Evolutionary conservation across 2,888 invertebrate species (phyloP).

Genomic region (Synergus gifuensis): DNA sequence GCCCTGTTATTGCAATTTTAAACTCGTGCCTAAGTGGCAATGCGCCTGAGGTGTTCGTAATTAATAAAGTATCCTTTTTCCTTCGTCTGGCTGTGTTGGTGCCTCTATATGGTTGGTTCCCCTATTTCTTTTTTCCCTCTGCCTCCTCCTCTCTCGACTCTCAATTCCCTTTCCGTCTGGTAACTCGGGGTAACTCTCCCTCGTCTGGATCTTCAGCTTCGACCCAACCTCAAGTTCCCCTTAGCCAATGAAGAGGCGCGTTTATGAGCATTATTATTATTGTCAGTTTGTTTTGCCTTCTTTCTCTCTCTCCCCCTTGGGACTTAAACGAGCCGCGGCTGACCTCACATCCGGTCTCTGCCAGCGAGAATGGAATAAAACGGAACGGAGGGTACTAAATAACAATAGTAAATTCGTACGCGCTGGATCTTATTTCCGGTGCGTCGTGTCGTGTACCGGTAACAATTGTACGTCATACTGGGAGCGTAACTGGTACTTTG

Average conservation of each 20-base stretch:
- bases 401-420: conserved; percentile 76
- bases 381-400: conserved; percentile 74
- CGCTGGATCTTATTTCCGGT: conserved; percentile 75
- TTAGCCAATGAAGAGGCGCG: conserved; percentile 12
- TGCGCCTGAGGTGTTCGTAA: conserved; percentile 30
- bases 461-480: conserved; percentile 30
- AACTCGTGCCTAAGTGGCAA: conserved; percentile 41
- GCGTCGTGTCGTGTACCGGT: conserved; percentile 50
- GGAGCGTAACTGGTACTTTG: conserved; percentile 28
- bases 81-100: conserved; percentile 29
- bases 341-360: conserved; percentile 71
- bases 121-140: background rate
- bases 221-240: background rate
- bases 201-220: conserved; percentile 22
- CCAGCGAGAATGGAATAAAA: conserved; percentile 72
- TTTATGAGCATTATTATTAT: conserved; percentile 40
- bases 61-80: conserved; percentile 44
- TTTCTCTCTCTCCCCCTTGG: conserved; percentile 40
- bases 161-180: conserved; percentile 24
- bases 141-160: conserved; percentile 25
- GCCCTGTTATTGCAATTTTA: conserved; percentile 19
- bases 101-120: background rate
- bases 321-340: conserved; percentile 75
- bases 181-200: conserved; percentile 33
- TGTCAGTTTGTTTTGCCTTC: conserved; percentile 47